Evolutionary conservation across 2,888 invertebrate genomes (phyloP).

Genomic region (Chrysolina haemoptera): DNA sequence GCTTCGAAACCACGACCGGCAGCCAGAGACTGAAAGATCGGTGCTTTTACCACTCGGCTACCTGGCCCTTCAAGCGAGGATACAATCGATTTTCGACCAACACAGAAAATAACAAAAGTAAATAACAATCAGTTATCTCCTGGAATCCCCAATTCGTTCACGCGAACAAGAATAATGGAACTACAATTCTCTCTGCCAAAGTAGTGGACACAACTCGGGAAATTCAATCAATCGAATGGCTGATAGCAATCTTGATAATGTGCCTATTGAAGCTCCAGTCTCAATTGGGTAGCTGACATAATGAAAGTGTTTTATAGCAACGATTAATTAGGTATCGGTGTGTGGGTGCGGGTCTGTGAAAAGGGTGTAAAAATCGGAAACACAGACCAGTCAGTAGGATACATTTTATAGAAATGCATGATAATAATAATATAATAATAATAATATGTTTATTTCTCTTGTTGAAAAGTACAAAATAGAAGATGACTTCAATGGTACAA

Average conservation of each 20-base stretch:
- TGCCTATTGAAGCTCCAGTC: conserved; percentile 21
- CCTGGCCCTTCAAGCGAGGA: too few relatives aligned
- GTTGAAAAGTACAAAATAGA: too few relatives aligned
- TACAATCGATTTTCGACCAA: not conserved
- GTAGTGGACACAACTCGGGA: conserved; percentile 4
- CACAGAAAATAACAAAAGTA: not conserved
- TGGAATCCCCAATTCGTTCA: not conserved
- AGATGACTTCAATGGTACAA: too few relatives aligned
- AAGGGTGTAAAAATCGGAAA: conserved; percentile 1
- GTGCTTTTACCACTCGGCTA: too few relatives aligned
- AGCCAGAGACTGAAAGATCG: too few relatives aligned
- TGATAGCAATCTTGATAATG: conserved; percentile 16
- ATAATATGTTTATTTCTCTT: too few relatives aligned
- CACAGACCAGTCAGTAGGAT: not conserved
- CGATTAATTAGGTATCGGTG: conserved; percentile 21
- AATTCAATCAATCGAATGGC: conserved; percentile 13
- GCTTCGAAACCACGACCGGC: too few relatives aligned
- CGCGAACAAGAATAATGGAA: not conserved
- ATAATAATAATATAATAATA: too few relatives aligned
- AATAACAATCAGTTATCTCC: not conserved
- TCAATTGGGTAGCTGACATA: conserved; percentile 23
- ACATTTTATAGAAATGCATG: not conserved
- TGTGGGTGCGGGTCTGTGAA: not conserved
- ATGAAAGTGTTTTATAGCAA: conserved; percentile 25
- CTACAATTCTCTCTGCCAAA: not conserved